Evolutionary conservation across 2,888 invertebrate species (phyloP), one percentile per base, ranked within the genome.

Genomic region (Odontothrips loti): DNA sequence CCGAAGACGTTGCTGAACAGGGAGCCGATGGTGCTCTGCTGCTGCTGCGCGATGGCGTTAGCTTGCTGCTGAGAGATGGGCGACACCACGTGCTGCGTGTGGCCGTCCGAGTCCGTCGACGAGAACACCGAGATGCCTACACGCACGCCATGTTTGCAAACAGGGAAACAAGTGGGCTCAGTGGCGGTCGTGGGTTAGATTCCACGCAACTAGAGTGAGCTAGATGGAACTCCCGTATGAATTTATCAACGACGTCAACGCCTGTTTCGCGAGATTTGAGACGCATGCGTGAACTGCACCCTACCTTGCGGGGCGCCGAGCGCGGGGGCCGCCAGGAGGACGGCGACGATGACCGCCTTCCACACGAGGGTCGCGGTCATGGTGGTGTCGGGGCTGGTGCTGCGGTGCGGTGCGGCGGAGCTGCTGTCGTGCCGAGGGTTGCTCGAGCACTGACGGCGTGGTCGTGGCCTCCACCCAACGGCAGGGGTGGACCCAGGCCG

Each of bases 121-220:
- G 68, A 75, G 68, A 27, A 75, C 68, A 75, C 68, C 23, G 68
- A 75, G 68, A 75, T 75, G 68, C 68, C 68, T 58, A 15, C 20
- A 58, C 58, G 34, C 34, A 43, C 34, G 34, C 34, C 34, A 43
- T 4, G 34, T 6, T 6, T 6, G 34, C 34, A 43, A 43, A 43
- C 34, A 43, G 2, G 34, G 6, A 43, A 43, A 43, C 34, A 43
- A 4, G 34, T 43, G 34, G 6, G 34, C 34, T 43, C n/a, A n/a
- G n/a, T 43, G 34, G 34, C 34, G 34, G 34, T n/a, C n/a, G n/a
- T n/a, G n/a, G n/a, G n/a, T n/a, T n/a, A n/a, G n/a, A n/a, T n/a
- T n/a, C n/a, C n/a, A n/a, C n/a, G n/a, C n/a, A n/a, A n/a, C n/a
- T n/a, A n/a, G n/a, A n/a, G n/a, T n/a, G n/a, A n/a, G n/a, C n/a